phyloP scores from a whole-genome alignment of 1,140 invertebrate genomes.

The Panagrolaimus sp. region DNA sequence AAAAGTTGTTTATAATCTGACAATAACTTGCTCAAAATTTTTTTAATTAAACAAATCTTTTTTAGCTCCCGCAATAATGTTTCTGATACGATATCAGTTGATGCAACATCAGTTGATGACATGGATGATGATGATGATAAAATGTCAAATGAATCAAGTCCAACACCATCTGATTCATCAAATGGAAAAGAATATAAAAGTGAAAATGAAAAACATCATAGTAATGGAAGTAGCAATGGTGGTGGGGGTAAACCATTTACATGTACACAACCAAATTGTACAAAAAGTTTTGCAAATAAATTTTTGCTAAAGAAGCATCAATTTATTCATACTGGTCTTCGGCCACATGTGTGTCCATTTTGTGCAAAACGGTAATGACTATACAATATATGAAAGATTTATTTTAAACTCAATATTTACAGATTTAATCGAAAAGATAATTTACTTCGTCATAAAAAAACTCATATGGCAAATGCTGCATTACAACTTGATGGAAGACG shows the following conservation, averaged over 20 bases:
- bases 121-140: constrained; percentile 11
- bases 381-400: constrained; percentile 9
- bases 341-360: constrained; percentile 52
- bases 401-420: constrained; percentile 8
- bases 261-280: constrained; percentile 46
- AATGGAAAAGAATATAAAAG: constrained; percentile 4
- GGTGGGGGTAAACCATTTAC: constrained; percentile 45
- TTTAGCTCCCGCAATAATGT: no score
- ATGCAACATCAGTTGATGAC: not conserved
- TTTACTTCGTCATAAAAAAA: constrained; percentile 53
- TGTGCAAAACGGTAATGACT: constrained; percentile 44
- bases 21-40: no score
- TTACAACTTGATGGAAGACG: not conserved
- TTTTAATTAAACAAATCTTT: no score
- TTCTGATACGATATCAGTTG: not conserved
- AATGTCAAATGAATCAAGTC: constrained; percentile 17
- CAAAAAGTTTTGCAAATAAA: constrained; percentile 56
- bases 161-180: constrained; percentile 26
- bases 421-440: constrained; percentile 57
- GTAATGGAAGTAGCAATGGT: not conserved
- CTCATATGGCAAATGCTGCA: constrained; percentile 41
- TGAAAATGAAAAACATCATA: constrained; percentile 13
- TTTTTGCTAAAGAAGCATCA: constrained; percentile 57
- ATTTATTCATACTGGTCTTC: constrained; percentile 55
- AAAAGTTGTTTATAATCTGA: no score